Evolutionary conservation across 1,140 invertebrate genomes (phyloP), one percentile per base, ranked within the genome.

Genomic region (Macrocentrus cingulum): DNA sequence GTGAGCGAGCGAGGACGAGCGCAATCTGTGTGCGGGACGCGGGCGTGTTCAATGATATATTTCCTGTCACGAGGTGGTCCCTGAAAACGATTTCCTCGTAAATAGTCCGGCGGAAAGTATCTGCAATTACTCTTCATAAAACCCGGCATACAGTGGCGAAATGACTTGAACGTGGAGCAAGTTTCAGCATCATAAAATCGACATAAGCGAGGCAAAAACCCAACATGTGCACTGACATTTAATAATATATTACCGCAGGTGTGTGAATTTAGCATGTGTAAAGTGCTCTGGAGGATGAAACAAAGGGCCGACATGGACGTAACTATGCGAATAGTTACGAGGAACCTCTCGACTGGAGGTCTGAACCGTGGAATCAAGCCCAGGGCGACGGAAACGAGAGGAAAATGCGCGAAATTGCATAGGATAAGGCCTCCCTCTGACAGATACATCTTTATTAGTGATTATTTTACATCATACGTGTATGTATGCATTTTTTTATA

Each of bases 381-480:
- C n/a, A 59, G 59, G 58, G 63, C 49, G 13, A 59, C 37, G 50
- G 50, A 32, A 54, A 16, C 25, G 44, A 60, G 48, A 59, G 29
- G 9, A 57, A 34, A 51, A 62, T 61, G 56, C 56, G 52, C 11
- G 56, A 59, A 58, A 37, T 51, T 16, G 15, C 23, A n/a, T 36
- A 5, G 34, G 49, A 59, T 51, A 51, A 45, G 50, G 41, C 54
- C 16, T 37, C 55, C 15, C 50, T 46, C 68, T 70, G 68, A 70
- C 66, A 70, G 68, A 70, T 70, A 70, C 66, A 64, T 70, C 68
- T 68, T 63, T 70, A 70, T 70, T 65, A 66, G 64, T 57, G 55
- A 22, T 41, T 55, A 23, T n/a, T 16, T 45, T 25, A 15, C 19
- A 20, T 48, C 22, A 23, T 11, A 2, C 29, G 3, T 7, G 15